Conservation (phyloP, 2,797 vertebrate species). For the Lepilemur ruficaudatus region DNA sequence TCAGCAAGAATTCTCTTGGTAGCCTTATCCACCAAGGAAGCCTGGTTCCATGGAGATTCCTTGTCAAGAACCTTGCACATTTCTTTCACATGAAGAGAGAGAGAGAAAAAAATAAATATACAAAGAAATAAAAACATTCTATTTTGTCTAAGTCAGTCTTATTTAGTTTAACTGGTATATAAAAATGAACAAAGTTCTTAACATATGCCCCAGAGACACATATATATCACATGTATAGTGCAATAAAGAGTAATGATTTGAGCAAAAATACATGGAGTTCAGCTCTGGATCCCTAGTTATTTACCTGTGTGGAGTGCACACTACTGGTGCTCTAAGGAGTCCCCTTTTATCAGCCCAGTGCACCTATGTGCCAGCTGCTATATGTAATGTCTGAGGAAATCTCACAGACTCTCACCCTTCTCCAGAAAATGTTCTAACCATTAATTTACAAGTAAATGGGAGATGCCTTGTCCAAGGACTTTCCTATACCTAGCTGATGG, state of each 20-base stretch:
- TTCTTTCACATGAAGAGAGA: background rate
- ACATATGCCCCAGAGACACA: background rate
- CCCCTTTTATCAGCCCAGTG: background rate
- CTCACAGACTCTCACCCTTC: background rate
- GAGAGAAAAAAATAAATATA: background rate
- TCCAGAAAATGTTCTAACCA: background rate
- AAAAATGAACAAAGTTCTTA: background rate
- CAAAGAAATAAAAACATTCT: background rate
- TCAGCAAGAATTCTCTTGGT: background rate
- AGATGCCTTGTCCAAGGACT: background rate
- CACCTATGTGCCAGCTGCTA: background rate
- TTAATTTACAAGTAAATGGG: background rate
- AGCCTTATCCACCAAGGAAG: background rate
- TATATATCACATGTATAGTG: background rate
- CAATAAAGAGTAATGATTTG: background rate
- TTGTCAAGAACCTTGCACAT: background rate
- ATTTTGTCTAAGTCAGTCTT: background rate
- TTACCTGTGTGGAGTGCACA: background rate
- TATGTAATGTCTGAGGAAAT: background rate
- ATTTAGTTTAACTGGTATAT: background rate
- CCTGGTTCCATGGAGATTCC: background rate
- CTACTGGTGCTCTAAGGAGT: background rate
- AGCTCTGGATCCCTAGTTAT: background rate
- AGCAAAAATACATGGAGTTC: background rate
- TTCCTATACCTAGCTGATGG: too few relatives aligned